Percentiles rank a stretch among this genome's conserved stretches.
These are phyloP conservation scores for Ammodramus savannarum DNA, from an alignment of 2,113 vertebrate genomes.

Conservation along the genomic window DNA sequence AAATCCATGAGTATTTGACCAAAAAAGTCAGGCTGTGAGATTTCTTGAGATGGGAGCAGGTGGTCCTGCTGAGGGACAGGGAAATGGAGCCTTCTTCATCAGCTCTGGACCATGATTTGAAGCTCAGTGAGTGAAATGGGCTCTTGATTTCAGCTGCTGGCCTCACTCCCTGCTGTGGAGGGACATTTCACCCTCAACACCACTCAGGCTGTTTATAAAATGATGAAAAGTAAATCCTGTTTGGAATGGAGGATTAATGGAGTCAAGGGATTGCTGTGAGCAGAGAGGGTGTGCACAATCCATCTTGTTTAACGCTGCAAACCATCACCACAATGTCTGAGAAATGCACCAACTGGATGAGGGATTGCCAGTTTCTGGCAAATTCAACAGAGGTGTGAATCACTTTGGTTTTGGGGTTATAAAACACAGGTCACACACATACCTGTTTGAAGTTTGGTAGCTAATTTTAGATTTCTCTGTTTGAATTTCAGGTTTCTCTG, in stretches of 20 bases:
- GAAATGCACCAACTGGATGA: background rate
- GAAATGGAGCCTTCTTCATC: background rate
- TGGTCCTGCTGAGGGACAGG: background rate
- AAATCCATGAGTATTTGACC: background rate
- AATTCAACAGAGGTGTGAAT: background rate
- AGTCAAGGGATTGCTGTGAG: background rate
- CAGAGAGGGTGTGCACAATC: background rate
- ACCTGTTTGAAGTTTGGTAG: background rate
- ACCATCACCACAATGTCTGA: background rate
- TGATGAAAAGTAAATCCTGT: slow-evolving; percentile 13
- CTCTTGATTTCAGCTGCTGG: background rate
- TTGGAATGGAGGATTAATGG: slow-evolving; percentile 4
- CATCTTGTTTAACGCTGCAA: background rate
- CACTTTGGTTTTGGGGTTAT: background rate
- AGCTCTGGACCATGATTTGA: background rate
- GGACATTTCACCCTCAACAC: background rate
- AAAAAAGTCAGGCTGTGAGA: background rate
- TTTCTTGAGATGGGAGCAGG: background rate
- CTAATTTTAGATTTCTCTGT: background rate
- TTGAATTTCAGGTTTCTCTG: background rate
- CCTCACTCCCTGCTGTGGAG: background rate
- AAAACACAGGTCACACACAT: background rate
- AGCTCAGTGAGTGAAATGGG: background rate
- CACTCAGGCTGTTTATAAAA: background rate
- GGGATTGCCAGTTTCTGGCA: background rate